Evolutionary conservation across 2,113 vertebrate species (phyloP), one percentile per base, ranked within the genome.

Genomic region (Danio rerio): DNA sequence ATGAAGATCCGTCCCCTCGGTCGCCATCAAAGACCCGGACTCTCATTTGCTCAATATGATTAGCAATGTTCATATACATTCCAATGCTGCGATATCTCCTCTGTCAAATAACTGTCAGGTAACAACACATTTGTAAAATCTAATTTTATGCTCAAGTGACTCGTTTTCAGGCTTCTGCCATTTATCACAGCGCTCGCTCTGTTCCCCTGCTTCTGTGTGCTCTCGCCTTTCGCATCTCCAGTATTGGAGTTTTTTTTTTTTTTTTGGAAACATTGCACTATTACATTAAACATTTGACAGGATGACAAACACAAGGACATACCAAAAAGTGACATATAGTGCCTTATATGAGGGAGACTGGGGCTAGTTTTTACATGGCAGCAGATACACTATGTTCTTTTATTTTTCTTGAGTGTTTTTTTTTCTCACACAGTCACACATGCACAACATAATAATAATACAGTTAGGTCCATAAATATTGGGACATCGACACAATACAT

Each of bases 51-150:
- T 89, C 92, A 87, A 90, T 91, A 89, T 89, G 90, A 93, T 94
- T 93, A 93, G 92, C 90, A 92, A 90, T 85, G 88, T 90, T 91
- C 89, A 88, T 90, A 89, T 86, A 88, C 83, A 84, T 87, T 87
- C 88, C 91, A 94, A 90, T 91, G 90, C 89, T 91, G 91, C 88
- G 85, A 92, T 91, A 92, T 92, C 90, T 89, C 90, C 90, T 89
- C 91, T 89, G 90, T 94, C 93, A 93, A 89, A 93, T 90, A 89
- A 91, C 88, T 92, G 93, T 92, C 93, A 94, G 93, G 92, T 93
- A 94, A 94, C 93, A 94, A 94, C 93, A 92, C 93, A 92, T 94
- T 95, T 93, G 93, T 94, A 94, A 95, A 94, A 95, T 95, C 93
- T 94, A 92, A 95, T 95, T 95, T 95, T 94, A 95, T 94, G 94